Percentiles rank a stretch among this genome's conserved stretches.
phyloP scores from a whole-genome alignment of 2,888 invertebrate genomes.

The Matsumyia berberina region DNA sequence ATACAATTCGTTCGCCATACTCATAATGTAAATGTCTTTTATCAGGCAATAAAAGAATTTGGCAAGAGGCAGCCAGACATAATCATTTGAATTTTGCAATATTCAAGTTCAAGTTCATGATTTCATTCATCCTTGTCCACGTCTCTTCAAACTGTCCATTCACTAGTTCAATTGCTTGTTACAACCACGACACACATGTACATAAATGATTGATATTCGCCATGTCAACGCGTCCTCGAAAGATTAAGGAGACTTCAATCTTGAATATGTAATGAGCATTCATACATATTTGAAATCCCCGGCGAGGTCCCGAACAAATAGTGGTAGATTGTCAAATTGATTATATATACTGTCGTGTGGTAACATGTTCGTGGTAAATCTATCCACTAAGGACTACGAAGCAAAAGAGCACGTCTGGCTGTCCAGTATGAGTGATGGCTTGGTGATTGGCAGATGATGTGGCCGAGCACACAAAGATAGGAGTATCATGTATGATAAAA shows the following conservation, averaged over 20 bases:
- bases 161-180: no score
- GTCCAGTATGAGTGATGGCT: constrained; percentile 8
- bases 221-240: no score
- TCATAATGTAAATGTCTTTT: not conserved
- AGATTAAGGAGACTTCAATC: no score
- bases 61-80: no score
- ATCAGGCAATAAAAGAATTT: no score
- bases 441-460: not conserved
- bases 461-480: not conserved
- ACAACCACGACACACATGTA: no score
- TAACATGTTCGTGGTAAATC: not conserved
- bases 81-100: no score
- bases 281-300: not conserved
- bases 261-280: not conserved
- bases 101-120: no score
- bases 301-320: not conserved
- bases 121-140: no score
- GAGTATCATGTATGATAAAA: not conserved
- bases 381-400: not conserved
- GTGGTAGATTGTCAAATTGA: not conserved
- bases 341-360: not conserved
- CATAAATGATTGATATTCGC: no score
- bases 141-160: no score
- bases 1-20: not conserved
- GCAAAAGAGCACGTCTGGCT: not conserved